Evolutionary conservation across 2,797 vertebrate species (phyloP).

Genomic region (Micropoecilia bifurca): DNA sequence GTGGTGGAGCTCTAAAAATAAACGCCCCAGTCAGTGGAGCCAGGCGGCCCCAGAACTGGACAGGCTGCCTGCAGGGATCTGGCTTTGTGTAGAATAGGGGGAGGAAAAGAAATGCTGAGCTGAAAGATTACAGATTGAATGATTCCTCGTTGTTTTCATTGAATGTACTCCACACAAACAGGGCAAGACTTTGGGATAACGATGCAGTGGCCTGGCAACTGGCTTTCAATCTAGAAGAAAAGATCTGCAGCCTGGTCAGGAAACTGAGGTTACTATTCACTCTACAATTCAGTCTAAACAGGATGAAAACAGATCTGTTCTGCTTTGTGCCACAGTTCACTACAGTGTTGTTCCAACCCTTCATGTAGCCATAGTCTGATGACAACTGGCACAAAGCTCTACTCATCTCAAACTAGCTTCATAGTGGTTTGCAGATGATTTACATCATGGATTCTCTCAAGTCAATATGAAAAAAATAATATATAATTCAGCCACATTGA

Average conservation of each 20-base stretch:
- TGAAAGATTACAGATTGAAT: background rate
- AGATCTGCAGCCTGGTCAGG: background rate
- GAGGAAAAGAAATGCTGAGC: conserved; percentile 5
- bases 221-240: background rate
- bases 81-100: background rate
- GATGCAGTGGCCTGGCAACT: background rate
- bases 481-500: background rate
- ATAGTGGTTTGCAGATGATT: no score
- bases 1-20: conserved; percentile 70
- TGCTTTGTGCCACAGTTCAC: no score
- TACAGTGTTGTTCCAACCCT: no score
- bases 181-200: background rate
- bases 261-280: no score
- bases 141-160: background rate
- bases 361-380: no score
- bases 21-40: conserved; percentile 52
- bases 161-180: background rate
- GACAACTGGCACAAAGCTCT: no score
- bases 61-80: conserved; percentile 21
- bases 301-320: no score
- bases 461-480: background rate
- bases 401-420: no score
- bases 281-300: no score
- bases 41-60: conserved; percentile 51
- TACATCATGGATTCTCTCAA: background rate